Percentiles rank a stretch among this genome's conserved stretches.
These are phyloP conservation scores for Meloidogyne floridensis DNA, from an alignment of 1,140 invertebrate genomes.

Conservation along the genomic window DNA sequence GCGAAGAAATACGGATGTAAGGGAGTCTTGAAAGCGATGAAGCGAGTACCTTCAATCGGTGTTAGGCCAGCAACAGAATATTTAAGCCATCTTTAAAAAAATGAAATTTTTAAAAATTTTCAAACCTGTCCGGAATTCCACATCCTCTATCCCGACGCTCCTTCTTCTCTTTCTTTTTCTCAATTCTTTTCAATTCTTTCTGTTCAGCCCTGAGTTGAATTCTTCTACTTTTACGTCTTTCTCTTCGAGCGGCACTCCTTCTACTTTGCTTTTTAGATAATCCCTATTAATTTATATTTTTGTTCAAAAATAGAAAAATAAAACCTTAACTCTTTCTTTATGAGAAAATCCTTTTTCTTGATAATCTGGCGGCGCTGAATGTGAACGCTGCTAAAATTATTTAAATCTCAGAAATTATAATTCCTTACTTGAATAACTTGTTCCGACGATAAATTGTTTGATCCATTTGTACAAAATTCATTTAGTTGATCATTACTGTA, in stretches of 20 bases:
- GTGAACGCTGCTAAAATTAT: not conserved
- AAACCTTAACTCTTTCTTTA: not conserved
- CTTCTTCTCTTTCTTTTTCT: not conserved
- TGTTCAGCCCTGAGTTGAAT: not conserved
- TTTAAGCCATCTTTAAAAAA: conserved; percentile 20
- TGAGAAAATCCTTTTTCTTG: not conserved
- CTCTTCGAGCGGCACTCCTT: not conserved
- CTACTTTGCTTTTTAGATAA: too few species aligned
- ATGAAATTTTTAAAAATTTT: not conserved
- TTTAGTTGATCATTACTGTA: not conserved
- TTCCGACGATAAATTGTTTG: not conserved
- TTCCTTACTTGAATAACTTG: not conserved
- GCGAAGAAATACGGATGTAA: conserved; percentile 67
- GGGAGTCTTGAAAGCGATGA: conserved; percentile 78
- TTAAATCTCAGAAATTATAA: too few species aligned
- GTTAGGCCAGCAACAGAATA: conserved; percentile 68
- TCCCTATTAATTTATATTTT: too few species aligned
- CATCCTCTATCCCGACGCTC: conserved; percentile 1
- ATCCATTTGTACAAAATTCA: not conserved
- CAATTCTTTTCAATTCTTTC: not conserved
- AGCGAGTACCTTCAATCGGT: conserved; percentile 73
- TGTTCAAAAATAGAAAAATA: too few species aligned
- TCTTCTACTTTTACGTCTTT: not conserved
- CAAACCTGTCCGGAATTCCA: not conserved
- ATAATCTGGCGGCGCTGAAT: not conserved